Conservation (phyloP, 1,140 invertebrate genomes). For the Apocrypta bakeri region DNA sequence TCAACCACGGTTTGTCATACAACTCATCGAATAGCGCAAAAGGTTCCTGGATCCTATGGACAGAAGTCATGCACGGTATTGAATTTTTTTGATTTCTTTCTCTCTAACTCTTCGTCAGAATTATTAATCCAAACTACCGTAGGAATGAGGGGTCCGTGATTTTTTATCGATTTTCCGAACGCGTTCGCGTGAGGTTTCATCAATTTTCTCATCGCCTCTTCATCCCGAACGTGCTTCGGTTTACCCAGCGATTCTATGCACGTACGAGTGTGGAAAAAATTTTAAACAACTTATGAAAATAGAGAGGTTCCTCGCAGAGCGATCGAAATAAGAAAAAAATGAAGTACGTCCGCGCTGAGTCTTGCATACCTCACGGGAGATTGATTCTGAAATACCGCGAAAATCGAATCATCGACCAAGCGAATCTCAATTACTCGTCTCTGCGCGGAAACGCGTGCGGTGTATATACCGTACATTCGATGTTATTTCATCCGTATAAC, state of each 20-base stretch:
- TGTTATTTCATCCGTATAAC: neutral
- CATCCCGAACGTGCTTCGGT: neutral
- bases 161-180: neutral
- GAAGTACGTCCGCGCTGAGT: neutral
- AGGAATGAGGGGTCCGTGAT: too few relatives aligned
- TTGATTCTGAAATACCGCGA: neutral
- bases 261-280: neutral
- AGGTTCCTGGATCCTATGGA: conserved; percentile 80
- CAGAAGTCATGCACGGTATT: neutral
- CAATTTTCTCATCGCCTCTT: neutral
- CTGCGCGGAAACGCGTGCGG: neutral
- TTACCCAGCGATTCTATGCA: neutral
- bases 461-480: neutral
- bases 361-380: neutral
- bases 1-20: conserved; percentile 90
- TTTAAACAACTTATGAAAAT: conserved; percentile 1
- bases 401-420: conserved; percentile 7
- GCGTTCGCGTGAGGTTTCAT: neutral
- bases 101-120: too few relatives aligned
- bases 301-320: neutral
- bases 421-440: neutral
- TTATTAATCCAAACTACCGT: neutral
- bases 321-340: neutral
- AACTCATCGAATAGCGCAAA: conserved; percentile 88
- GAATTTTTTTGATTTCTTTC: too few relatives aligned